Evolutionary conservation across 92 coral and sea anemone genomes (phyloP), one percentile per base, ranked within the genome.

Genomic region (Phenganax subtilis): DNA sequence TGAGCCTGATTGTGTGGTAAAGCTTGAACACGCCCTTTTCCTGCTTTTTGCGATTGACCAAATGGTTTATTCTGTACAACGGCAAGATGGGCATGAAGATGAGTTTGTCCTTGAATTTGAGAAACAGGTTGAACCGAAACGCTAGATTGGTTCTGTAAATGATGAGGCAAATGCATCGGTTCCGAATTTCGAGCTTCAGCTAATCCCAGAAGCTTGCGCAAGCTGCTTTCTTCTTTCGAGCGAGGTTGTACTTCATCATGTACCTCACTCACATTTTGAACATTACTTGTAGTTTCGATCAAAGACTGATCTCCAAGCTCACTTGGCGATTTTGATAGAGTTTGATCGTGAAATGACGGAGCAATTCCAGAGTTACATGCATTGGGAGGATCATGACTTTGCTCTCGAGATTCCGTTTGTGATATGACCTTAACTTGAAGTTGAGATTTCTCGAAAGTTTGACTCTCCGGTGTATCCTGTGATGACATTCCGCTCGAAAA

Each of bases 131-230:
- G 25, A 61, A 28, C n/a, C 52, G 31, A 15, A 68, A 11, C 52
- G 53, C 16, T 3, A 0, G 73, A 10, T 9, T 68, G 73, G 54
- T 68, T 68, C 14, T 68, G 52, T 37, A 68, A 7, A 29, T 68
- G 53, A 30, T 52, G 53, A 30, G 31, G 52, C 54, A 68, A 68
- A 10, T 68, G 73, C 30, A 68, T 68, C 73, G 29, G 52, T 3
- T 68, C 73, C 9, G 12, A 30, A 68, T 53, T 37, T 9, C 0
- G 52, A 10, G 30, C 51, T 28, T 68, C 73, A 7, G 73, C 53
- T 68, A 68, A 11, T 53, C 73, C 73, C 16, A 68, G 73, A 17
- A 68, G 73, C 73, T 68, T 68, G 14, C 73, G 52, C 52, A 68
- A 37, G 73, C 53, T 68, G 47, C 73, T 68, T 30, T 68, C 73